Base-by-base conservation (phyloP, 2,888 invertebrate species). In the Lepidochitona cinerea region DNA sequence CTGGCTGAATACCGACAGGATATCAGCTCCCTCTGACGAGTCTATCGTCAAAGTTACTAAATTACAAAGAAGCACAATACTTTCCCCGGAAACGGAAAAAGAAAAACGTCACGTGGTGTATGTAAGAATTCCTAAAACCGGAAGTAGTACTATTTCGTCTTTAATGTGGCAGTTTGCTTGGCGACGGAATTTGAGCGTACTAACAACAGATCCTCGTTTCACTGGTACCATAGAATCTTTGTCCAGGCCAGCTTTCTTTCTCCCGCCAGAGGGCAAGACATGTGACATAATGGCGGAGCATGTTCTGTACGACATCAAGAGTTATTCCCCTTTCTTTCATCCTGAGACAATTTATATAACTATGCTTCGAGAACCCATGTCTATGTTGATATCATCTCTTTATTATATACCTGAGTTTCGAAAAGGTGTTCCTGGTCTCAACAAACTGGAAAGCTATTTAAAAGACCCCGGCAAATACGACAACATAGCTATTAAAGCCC, bases 221-320 rank as follows among this genome's bases (percentile, higher is more conserved):
- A 49, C 49, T 23, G 49, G 49, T 23, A 49, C 49, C 7, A 18
- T n/a, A 23, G 23, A 7, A 23, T 18, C 2, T 7, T 23, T 49
- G 18, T 18, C 49, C 3, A n/a, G n/a, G 3, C 49, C 49, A 23
- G 49, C n/a, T 4, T 49, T 49, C 29, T 32, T 29, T 26, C 59
- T 59, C 1, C 59, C 59, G 29, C 23, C 26, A 1, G 14, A 23
- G 23, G 59, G 59, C 14, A 23, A 4, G 14, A 29, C 14, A 4
- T 59, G 59, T 9, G 59, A 59, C 59, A 59, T 59, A 32, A 59
- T 59, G 59, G 59, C 59, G 59, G 26, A 29, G 29, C 59, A 59
- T 9, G 59, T 59, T 59, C 32, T 59, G 29, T 59, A 59, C 26
- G 29, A 59, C 59, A 14, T 14, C 26, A 32, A 4, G 59, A 26